These are phyloP conservation scores for Amiota mariae DNA, from an alignment of 2,888 invertebrate species.

Conservation along the genomic window DNA sequence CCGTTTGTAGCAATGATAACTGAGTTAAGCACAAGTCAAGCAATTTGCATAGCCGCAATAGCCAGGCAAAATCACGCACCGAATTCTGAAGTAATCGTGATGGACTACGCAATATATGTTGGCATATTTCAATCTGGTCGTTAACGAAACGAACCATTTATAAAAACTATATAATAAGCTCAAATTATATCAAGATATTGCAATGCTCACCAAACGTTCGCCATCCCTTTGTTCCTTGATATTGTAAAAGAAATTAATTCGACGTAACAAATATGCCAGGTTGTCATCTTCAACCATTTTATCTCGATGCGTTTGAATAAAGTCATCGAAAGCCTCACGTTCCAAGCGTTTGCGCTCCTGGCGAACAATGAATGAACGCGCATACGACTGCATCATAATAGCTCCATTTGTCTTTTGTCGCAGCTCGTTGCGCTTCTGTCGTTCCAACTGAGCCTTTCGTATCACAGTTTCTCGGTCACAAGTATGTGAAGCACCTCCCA, in stretches of 20 bases:
- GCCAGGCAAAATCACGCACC: constrained; percentile 66
- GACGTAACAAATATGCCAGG: constrained; percentile 76
- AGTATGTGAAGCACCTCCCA: constrained; percentile 89
- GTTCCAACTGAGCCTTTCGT: constrained; percentile 87
- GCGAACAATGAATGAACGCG: constrained; percentile 83
- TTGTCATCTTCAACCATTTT: constrained; percentile 74
- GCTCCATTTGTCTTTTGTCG: constrained; percentile 84
- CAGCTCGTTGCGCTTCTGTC: constrained; percentile 89
- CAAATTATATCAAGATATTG: not conserved
- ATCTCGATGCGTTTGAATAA: constrained; percentile 71
- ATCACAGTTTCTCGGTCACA: constrained; percentile 79
- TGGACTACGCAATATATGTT: constrained; percentile 70
- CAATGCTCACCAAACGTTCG: constrained; percentile 77
- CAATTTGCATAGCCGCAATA: constrained; percentile 70
- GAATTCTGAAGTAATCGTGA: constrained; percentile 68
- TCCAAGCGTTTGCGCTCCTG: constrained; percentile 80
- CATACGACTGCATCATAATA: constrained; percentile 86
- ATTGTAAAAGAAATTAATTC: constrained; percentile 85
- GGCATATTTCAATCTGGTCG: constrained; percentile 71
- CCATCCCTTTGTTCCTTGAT: constrained; percentile 77
- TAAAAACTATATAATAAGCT: constrained; percentile 10
- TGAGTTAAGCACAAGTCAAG: constrained; percentile 71
- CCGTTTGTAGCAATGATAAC: constrained; percentile 63
- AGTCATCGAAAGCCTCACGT: constrained; percentile 81
- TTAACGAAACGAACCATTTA: constrained; percentile 27